Conservation (phyloP, 2,888 invertebrate genomes). For the Ligdia adustata region DNA sequence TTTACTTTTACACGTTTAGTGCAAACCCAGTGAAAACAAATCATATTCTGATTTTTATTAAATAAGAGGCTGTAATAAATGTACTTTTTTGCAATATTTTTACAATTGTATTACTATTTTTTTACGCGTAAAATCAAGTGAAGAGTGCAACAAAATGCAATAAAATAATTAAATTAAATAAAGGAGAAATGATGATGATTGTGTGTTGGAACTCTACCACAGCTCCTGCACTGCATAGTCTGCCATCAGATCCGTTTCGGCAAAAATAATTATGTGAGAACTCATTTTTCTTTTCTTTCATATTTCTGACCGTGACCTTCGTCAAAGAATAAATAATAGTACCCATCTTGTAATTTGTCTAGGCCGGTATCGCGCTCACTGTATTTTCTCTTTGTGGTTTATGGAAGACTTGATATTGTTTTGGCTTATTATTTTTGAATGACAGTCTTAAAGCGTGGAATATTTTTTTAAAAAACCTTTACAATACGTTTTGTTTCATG, state of each 20-base stretch:
- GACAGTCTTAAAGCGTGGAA: too few relatives aligned
- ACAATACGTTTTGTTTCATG: too few relatives aligned
- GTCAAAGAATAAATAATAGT: background rate
- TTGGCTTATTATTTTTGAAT: background rate
- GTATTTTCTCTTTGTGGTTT: constrained; percentile 6
- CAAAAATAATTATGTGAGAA: constrained; percentile 23
- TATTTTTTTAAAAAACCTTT: too few relatives aligned
- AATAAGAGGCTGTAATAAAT: too few relatives aligned
- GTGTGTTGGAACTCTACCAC: background rate
- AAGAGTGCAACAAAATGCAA: too few relatives aligned
- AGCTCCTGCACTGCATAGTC: constrained; percentile 1
- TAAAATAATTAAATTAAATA: background rate
- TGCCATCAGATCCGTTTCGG: constrained; percentile 15
- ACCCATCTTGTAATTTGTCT: constrained; percentile 11
- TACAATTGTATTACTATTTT: too few relatives aligned
- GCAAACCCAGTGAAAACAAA: too few relatives aligned
- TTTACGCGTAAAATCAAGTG: too few relatives aligned
- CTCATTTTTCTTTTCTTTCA: constrained; percentile 21
- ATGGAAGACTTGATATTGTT: constrained; percentile 8
- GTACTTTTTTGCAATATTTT: too few relatives aligned
- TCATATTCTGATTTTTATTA: too few relatives aligned
- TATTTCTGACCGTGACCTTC: constrained; percentile 18
- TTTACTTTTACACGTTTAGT: too few relatives aligned
- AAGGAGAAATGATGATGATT: background rate
- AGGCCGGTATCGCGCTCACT: constrained; percentile 4